Evolutionary conservation across 1,140 invertebrate species (phyloP).

Genomic region (Megalonaias nervosa): DNA sequence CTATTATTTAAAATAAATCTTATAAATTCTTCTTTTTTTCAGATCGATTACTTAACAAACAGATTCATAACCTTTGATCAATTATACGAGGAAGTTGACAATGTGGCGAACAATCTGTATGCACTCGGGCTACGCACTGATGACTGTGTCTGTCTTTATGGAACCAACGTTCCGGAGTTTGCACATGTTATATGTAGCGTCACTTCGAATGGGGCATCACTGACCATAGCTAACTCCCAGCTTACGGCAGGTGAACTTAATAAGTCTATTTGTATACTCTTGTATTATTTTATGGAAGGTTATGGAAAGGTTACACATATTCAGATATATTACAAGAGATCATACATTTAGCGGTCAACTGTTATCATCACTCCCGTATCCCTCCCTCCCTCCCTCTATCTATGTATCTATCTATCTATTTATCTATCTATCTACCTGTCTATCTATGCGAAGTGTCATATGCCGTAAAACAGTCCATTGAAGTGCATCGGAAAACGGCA

Average conservation of each 20-base stretch:
- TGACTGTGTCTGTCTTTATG: slow-evolving; percentile 80
- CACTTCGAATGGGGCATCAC: slow-evolving; percentile 79
- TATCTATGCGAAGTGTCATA: no score
- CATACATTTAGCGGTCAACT: no score
- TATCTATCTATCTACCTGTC: no score
- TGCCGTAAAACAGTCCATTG: no score
- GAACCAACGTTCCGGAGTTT: slow-evolving; percentile 86
- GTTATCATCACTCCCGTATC: no score
- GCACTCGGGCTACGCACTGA: slow-evolving; percentile 77
- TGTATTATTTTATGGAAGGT: no score
- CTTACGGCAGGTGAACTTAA: slow-evolving; percentile 80
- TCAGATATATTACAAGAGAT: no score
- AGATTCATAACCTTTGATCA: slow-evolving; percentile 81
- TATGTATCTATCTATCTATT: no score
- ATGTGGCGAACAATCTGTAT: slow-evolving; percentile 78
- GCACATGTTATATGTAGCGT: slow-evolving; percentile 79
- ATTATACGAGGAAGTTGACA: slow-evolving; percentile 76
- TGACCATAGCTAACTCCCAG: slow-evolving; percentile 85
- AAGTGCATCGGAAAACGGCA: no score
- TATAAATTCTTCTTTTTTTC: not conserved
- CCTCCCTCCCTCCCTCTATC: no score
- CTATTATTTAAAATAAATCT: no score
- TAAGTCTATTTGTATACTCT: not conserved
- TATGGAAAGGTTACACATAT: no score
- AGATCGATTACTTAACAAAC: slow-evolving; percentile 76